These are phyloP conservation scores for Heliothis virescens DNA, from an alignment of 1,140 invertebrate genomes.

Conservation along the genomic window DNA sequence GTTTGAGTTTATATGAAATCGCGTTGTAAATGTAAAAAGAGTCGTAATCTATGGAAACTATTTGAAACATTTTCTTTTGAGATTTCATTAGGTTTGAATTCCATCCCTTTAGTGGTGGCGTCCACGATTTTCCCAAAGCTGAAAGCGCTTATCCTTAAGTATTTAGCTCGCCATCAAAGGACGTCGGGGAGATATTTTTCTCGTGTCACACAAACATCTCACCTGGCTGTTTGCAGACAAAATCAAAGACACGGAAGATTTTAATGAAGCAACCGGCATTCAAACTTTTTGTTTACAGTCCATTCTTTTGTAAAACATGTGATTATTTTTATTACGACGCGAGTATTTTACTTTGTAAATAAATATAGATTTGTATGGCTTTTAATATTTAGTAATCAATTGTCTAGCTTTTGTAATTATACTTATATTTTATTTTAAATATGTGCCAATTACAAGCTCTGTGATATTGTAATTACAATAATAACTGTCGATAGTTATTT, in stretches of 20 bases:
- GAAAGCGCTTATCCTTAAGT: conserved; percentile 66
- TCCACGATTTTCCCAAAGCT: conserved; percentile 49
- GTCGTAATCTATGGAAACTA: too few relatives aligned
- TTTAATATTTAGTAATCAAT: too few relatives aligned
- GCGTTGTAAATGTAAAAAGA: too few relatives aligned
- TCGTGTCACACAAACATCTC: conserved; percentile 66
- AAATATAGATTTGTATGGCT: background rate
- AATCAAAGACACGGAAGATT: conserved; percentile 84
- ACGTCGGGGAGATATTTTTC: conserved; percentile 68
- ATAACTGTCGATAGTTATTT: too few relatives aligned
- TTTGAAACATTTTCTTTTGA: background rate
- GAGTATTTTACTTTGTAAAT: conserved; percentile 3
- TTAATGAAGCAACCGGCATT: conserved; percentile 81
- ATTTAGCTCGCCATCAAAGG: conserved; percentile 74
- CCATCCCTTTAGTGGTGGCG: conserved; percentile 23
- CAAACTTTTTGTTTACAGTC: conserved; percentile 77
- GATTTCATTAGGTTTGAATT: conserved; percentile 38
- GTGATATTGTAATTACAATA: too few relatives aligned
- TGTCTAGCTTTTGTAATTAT: too few relatives aligned
- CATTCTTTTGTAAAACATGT: conserved; percentile 46
- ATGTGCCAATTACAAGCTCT: too few relatives aligned
- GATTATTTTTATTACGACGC: conserved; percentile 37
- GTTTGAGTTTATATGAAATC: background rate
- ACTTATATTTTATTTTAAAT: too few relatives aligned
- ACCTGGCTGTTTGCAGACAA: conserved; percentile 80